Conservation (phyloP, 1,140 invertebrate genomes). For the Aphaenogaster ashmeadi region DNA sequence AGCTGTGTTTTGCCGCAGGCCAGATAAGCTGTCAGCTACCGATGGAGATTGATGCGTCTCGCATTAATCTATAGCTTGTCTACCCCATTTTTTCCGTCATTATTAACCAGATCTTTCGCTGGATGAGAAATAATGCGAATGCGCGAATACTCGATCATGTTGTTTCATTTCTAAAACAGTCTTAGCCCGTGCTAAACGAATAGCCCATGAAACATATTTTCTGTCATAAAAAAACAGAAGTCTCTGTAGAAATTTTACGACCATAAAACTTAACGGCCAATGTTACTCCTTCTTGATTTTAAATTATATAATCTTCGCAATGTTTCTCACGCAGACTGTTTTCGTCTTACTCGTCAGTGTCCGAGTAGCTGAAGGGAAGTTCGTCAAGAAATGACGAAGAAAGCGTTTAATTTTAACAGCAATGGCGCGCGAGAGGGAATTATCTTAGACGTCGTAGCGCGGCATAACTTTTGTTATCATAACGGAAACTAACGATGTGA, state of each 20-base stretch:
- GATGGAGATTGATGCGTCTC: conserved; percentile 78
- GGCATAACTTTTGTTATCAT: conserved; percentile 54
- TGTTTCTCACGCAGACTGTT: neutral
- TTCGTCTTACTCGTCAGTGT: neutral
- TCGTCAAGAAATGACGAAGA: conserved; percentile 6
- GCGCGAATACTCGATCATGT: conserved; percentile 27
- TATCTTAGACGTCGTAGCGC: conserved; percentile 12
- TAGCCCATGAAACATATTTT: neutral
- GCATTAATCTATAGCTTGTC: conserved; percentile 75
- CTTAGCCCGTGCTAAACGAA: neutral
- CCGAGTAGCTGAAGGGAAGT: neutral
- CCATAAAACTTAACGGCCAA: neutral
- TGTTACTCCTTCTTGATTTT: neutral
- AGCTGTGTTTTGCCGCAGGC: conserved; percentile 60
- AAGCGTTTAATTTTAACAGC: conserved; percentile 21
- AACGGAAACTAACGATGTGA: conserved; percentile 47
- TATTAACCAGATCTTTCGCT: neutral
- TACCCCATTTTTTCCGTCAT: conserved; percentile 34
- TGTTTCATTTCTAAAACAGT: neutral
- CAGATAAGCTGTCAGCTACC: conserved; percentile 67
- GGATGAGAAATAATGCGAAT: conserved; percentile 74
- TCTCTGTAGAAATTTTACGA: neutral
- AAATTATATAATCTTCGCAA: neutral
- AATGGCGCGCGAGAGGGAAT: conserved; percentile 3
- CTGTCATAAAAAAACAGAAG: neutral